These are phyloP conservation scores for Drosophila lacicola DNA, from an alignment of 2,888 invertebrate species.

Conservation along the genomic window DNA sequence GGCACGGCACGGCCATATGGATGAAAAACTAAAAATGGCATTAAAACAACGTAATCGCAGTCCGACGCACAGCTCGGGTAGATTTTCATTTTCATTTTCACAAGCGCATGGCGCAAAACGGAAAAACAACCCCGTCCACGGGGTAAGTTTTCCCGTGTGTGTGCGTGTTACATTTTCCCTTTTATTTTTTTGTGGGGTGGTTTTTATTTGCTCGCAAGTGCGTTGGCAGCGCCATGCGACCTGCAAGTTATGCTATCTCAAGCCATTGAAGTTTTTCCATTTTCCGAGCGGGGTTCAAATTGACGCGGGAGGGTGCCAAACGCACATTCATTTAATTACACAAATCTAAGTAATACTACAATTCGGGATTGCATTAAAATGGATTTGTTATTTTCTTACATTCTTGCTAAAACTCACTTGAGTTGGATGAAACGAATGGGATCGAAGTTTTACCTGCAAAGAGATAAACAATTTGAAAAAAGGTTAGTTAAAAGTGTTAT, in stretches of 20 bases:
- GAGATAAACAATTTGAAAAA: constrained; percentile 25
- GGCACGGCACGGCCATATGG: constrained; percentile 64
- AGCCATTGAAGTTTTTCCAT: constrained; percentile 57
- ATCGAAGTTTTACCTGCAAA: constrained; percentile 60
- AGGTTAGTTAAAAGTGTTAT: constrained; percentile 7
- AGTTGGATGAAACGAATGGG: not conserved
- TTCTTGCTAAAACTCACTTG: not conserved
- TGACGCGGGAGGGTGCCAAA: constrained; percentile 34
- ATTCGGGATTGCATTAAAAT: constrained; percentile 23
- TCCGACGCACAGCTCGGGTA: constrained; percentile 60
- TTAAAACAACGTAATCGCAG: constrained; percentile 73
- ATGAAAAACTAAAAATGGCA: constrained; percentile 74
- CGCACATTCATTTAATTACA: constrained; percentile 47
- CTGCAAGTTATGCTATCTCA: constrained; percentile 1
- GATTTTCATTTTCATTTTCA: constrained; percentile 69
- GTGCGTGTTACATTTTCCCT: constrained; percentile 4
- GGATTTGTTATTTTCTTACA: constrained; percentile 10
- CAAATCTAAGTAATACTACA: constrained; percentile 6
- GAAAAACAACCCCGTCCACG: constrained; percentile 76
- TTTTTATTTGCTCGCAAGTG: constrained; percentile 47
- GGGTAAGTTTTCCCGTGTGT: constrained; percentile 44
- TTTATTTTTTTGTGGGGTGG: constrained; percentile 54
- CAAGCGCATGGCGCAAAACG: constrained; percentile 52
- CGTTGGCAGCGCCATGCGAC: constrained; percentile 17
- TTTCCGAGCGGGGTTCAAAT: constrained; percentile 28